Evolutionary conservation across 2,113 vertebrate genomes (phyloP).

Genomic region (Seriola quinqueradiata): DNA sequence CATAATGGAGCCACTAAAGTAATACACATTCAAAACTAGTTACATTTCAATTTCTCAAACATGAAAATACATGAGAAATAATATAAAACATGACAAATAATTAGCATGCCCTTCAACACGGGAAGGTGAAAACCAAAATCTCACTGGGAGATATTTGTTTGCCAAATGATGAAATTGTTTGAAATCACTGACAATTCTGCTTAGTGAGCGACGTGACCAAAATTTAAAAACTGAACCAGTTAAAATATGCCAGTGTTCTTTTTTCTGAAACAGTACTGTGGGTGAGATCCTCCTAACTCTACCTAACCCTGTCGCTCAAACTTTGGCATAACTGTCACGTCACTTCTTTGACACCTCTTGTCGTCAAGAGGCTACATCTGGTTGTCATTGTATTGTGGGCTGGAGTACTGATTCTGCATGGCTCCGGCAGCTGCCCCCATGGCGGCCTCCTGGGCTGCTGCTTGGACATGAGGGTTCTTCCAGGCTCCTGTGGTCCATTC

Average conservation of each 20-base stretch:
- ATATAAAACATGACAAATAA: slow-evolving; percentile 14
- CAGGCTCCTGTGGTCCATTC: slow-evolving; percentile 96
- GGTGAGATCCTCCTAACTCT: neutral
- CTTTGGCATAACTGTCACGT: slow-evolving; percentile 46
- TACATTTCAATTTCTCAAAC: slow-evolving; percentile 21
- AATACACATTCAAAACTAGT: slow-evolving; percentile 34
- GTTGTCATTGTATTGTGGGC: slow-evolving; percentile 73
- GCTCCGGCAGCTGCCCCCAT: slow-evolving; percentile 90
- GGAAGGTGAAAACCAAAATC: slow-evolving; percentile 22
- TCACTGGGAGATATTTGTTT: slow-evolving; percentile 4
- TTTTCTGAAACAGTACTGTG: neutral
- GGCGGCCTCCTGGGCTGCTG: slow-evolving; percentile 91
- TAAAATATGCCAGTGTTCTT: neutral
- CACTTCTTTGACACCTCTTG: slow-evolving; percentile 1
- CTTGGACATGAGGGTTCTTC: slow-evolving; percentile 96
- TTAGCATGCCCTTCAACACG: slow-evolving; percentile 10
- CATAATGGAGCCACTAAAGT: slow-evolving; percentile 26
- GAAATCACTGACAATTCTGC: slow-evolving; percentile 3
- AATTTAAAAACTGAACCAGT: neutral
- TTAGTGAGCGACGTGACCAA: neutral
- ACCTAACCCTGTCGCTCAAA: neutral
- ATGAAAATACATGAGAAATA: neutral
- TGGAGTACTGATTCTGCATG: slow-evolving; percentile 80
- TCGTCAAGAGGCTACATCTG: slow-evolving; percentile 64
- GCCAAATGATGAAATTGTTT: slow-evolving; percentile 6